These are phyloP conservation scores for Sebastes wilsoni DNA, from an alignment of 2,797 vertebrate genomes.

Conservation along the genomic window DNA sequence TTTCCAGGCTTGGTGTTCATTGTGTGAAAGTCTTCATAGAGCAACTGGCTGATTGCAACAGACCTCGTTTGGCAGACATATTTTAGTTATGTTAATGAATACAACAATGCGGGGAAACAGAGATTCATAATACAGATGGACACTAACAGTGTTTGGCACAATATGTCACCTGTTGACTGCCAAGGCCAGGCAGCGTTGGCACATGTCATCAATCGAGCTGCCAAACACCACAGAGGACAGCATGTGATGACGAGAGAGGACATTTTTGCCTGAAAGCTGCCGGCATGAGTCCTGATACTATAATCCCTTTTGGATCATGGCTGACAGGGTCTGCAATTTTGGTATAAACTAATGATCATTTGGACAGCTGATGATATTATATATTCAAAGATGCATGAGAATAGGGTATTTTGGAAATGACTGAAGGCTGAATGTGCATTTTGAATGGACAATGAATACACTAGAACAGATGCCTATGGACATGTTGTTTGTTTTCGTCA, in stretches of 20 bases:
- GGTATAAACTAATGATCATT: neutral
- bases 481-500: neutral
- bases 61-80: neutral
- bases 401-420: neutral
- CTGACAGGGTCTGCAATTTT: neutral
- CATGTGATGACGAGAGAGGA: neutral
- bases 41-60: neutral
- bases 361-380: neutral
- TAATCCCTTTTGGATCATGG: neutral
- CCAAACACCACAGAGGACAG: conserved; percentile 20
- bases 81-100: conserved; percentile 24
- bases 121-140: conserved; percentile 11
- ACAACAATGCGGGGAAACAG: conserved; percentile 8
- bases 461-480: neutral
- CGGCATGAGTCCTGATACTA: neutral
- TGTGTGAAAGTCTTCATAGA: neutral
- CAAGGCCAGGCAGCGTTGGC: conserved; percentile 5
- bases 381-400: neutral
- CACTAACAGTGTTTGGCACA: conserved; percentile 15
- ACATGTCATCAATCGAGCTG: neutral
- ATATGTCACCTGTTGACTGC: conserved; percentile 15
- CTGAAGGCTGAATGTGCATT: neutral
- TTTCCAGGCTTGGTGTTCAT: neutral
- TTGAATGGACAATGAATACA: neutral
- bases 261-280: neutral